Evolutionary conservation across 2,888 invertebrate species (phyloP).

Genomic region (Trichogramma dendrolimi): DNA sequence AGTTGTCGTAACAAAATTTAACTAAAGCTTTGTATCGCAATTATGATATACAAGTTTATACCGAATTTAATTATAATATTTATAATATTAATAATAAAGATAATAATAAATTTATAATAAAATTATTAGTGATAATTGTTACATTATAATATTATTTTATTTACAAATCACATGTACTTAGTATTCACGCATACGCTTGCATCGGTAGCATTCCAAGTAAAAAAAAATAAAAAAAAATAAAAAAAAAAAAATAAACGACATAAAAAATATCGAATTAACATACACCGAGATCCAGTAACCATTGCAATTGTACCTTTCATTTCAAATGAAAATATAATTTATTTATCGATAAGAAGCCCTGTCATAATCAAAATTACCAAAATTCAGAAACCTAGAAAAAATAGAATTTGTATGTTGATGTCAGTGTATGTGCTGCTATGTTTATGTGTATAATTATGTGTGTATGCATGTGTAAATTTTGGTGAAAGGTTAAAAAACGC

Average conservation of each 20-base stretch:
- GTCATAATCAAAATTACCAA: too few species aligned
- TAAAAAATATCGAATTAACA: slow-evolving; percentile 38
- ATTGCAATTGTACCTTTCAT: slow-evolving; percentile 35
- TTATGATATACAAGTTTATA: not conserved
- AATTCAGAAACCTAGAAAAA: too few species aligned
- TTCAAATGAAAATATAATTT: not conserved
- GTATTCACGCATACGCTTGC: slow-evolving; percentile 27
- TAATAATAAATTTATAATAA: slow-evolving; percentile 11
- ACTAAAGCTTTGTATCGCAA: too few species aligned
- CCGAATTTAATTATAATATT: slow-evolving; percentile 6
- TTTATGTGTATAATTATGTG: too few species aligned
- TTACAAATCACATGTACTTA: slow-evolving; percentile 33
- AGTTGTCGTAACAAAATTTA: too few species aligned
- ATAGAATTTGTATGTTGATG: not conserved
- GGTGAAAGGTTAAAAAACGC: slow-evolving; percentile 37
- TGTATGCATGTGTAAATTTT: slow-evolving; percentile 6
- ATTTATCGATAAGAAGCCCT: slow-evolving; percentile 5
- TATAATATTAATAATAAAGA: slow-evolving; percentile 11
- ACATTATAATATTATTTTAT: slow-evolving; percentile 21
- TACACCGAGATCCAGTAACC: slow-evolving; percentile 48
- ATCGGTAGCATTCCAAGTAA: slow-evolving; percentile 29
- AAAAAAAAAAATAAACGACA: slow-evolving; percentile 36
- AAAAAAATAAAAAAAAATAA: slow-evolving; percentile 22
- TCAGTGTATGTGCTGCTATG: not conserved
- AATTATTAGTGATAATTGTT: slow-evolving; percentile 13